Conservation (phyloP, 2,888 invertebrate genomes). For the Drosophila maculinotata region DNA sequence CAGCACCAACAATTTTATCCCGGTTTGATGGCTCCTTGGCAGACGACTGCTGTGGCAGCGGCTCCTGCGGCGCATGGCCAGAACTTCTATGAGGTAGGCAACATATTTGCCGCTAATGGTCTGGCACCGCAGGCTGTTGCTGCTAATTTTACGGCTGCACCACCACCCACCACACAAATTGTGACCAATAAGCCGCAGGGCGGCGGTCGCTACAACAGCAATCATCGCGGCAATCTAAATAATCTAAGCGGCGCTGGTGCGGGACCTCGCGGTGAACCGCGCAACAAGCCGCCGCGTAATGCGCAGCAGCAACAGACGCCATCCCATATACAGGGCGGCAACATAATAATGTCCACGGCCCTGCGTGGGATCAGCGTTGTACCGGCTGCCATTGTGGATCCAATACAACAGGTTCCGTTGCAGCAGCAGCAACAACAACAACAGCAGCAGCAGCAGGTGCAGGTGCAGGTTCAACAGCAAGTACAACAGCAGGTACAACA, state of each 20-base stretch:
- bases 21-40: constrained; percentile 87
- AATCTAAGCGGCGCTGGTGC: constrained; percentile 65
- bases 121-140: constrained; percentile 89
- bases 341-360: constrained; percentile 60
- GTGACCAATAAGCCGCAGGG: constrained; percentile 74
- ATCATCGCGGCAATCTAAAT: constrained; percentile 80
- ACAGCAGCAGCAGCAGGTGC: constrained; percentile 70
- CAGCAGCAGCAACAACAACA: constrained; percentile 70
- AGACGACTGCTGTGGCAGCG: constrained; percentile 84
- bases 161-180: constrained; percentile 77
- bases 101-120: constrained; percentile 91
- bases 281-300: constrained; percentile 82
- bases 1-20: constrained; percentile 89
- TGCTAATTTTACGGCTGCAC: constrained; percentile 78
- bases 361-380: constrained; percentile 75
- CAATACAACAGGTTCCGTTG: constrained; percentile 63
- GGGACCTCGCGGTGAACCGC: constrained; percentile 75
- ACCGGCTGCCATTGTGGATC: constrained; percentile 76
- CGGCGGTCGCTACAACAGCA: constrained; percentile 80
- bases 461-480: constrained; percentile 65
- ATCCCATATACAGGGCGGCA: constrained; percentile 63
- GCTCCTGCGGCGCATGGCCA: constrained; percentile 85
- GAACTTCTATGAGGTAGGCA: constrained; percentile 89
- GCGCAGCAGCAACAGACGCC: constrained; percentile 62
- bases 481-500: constrained; percentile 57